Conservation (phyloP, 2,888 invertebrate genomes). For the Drosophila fungiperda region DNA sequence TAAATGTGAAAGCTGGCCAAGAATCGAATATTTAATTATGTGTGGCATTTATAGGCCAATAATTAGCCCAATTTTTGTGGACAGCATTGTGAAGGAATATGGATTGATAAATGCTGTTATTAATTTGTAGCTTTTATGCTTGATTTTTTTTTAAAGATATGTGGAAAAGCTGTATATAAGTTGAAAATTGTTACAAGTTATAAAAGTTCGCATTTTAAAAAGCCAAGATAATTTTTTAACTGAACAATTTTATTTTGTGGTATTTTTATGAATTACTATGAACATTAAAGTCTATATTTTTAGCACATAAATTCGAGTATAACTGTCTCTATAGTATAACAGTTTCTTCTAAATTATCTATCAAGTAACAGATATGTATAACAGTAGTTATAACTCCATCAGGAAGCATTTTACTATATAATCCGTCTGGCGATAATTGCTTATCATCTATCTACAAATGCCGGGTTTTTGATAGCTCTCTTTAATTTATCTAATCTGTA, state of each 20-base stretch:
- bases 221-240: too few species aligned
- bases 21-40: slow-evolving; percentile 36
- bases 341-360: not conserved
- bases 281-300: not conserved
- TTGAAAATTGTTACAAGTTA: not conserved
- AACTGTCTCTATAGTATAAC: slow-evolving; percentile 7
- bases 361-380: not conserved
- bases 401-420: not conserved
- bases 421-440: not conserved
- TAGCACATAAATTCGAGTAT: not conserved
- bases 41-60: not conserved
- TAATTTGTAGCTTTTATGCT: not conserved
- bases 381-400: not conserved
- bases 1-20: slow-evolving; percentile 13
- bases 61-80: slow-evolving; percentile 2
- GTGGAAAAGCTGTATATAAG: not conserved
- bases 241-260: not conserved
- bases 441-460: slow-evolving; percentile 20
- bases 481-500: slow-evolving; percentile 61
- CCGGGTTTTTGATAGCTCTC: slow-evolving; percentile 27
- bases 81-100: not conserved
- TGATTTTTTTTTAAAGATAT: not conserved
- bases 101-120: not conserved
- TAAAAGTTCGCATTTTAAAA: not conserved
- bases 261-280: not conserved